Conservation (phyloP, 2,797 vertebrate species). For the Telmatherina bonti region DNA sequence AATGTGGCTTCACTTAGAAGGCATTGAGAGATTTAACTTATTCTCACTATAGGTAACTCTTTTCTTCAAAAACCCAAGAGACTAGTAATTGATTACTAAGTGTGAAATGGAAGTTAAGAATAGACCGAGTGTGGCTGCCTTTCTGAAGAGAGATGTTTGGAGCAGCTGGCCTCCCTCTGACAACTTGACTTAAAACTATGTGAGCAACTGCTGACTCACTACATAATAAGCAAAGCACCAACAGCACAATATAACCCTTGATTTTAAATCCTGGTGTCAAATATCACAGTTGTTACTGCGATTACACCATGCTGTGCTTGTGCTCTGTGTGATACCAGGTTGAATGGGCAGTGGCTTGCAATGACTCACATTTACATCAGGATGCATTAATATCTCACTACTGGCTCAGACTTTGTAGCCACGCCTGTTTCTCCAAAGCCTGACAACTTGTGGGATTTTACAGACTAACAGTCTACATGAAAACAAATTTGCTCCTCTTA, state of each 20-base stretch:
- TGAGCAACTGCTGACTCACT: constrained; percentile 45
- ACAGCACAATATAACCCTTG: constrained; percentile 39
- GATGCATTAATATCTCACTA: constrained; percentile 65
- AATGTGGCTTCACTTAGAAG: constrained; percentile 84
- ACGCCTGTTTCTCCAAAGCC: constrained; percentile 51
- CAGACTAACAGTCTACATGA: constrained; percentile 64
- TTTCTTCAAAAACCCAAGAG: constrained; percentile 69
- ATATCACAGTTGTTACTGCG: constrained; percentile 61
- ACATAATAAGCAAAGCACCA: constrained; percentile 46
- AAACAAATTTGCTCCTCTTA: constrained; percentile 70
- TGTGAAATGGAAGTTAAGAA: constrained; percentile 79
- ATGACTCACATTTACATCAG: constrained; percentile 65
- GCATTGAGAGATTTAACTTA: constrained; percentile 71
- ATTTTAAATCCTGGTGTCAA: constrained; percentile 58
- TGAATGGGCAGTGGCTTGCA: constrained; percentile 49
- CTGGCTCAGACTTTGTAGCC: constrained; percentile 52
- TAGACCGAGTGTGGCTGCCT: constrained; percentile 50
- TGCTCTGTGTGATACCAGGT: constrained; percentile 58
- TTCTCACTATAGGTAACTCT: constrained; percentile 68
- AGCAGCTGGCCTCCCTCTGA: constrained; percentile 36
- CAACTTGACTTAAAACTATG: constrained; percentile 49
- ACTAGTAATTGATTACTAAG: constrained; percentile 80
- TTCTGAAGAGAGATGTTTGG: constrained; percentile 53
- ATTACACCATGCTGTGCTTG: constrained; percentile 48
- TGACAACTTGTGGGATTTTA: constrained; percentile 64